Conservation (phyloP, 2,888 invertebrate species). For the Nephrotoma guestfalica region DNA sequence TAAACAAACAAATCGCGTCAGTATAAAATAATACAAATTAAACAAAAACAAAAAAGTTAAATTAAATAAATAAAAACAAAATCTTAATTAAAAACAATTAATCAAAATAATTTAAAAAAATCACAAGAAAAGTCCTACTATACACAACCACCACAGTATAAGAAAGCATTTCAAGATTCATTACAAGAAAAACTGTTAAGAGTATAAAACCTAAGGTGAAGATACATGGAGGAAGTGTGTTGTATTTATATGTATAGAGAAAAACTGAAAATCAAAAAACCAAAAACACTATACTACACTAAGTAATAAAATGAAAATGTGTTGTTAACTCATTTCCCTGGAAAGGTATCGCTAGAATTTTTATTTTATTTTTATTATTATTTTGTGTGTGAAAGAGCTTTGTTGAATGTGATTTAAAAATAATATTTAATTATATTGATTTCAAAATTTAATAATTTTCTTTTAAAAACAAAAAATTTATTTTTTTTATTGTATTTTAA, state of each 20-base stretch:
- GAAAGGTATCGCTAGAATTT: conserved; percentile 1
- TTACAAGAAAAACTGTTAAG: background rate
- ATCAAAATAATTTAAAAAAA: conserved; percentile 5
- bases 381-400: background rate
- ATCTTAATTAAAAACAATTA: conserved; percentile 9
- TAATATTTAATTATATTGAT: background rate
- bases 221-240: background rate
- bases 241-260: background rate
- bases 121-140: background rate
- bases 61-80: conserved; percentile 26
- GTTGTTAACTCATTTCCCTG: background rate
- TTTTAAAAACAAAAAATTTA: conserved; percentile 14
- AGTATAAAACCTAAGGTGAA: background rate
- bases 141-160: background rate
- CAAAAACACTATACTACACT: background rate
- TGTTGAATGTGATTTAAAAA: background rate
- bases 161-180: background rate
- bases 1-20: conserved; percentile 14
- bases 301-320: conserved; percentile 1
- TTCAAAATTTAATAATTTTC: conserved; percentile 5
- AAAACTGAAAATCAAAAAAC: background rate
- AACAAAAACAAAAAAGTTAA: conserved; percentile 25
- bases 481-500: conserved; percentile 27
- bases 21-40: conserved; percentile 10
- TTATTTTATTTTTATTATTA: background rate